Evolutionary conservation across 2,888 invertebrate genomes (phyloP), one percentile per base, ranked within the genome.

Genomic region (Tetranychus truncatus): DNA sequence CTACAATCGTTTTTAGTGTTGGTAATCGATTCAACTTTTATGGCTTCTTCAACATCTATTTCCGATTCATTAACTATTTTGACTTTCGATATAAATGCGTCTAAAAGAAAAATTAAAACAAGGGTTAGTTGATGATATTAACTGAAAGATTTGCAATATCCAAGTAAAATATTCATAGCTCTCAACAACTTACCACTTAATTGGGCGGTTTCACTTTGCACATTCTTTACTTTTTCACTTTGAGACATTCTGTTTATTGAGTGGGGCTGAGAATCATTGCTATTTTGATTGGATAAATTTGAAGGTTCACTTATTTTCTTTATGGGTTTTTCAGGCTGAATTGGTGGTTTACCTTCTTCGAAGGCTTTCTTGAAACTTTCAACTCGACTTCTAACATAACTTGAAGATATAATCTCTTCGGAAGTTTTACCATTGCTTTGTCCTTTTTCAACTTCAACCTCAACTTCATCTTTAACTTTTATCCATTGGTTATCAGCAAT

Each of bases 271-370:
- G 55, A 15, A 15, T 55, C 55, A 55, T 55, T 55, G 55, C 7
- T 55, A 55, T 55, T 55, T 55, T 55, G 55, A 15, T 55, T 55
- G 15, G 55, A 55, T 55, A 55, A 55, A 15, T 15, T 55, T 55
- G 15, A 15, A 15, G 55, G 55, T 15, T 55, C 55, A 15, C 55
- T 9, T 15, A 55, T 55, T 55, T 55, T 55, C 20, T 21, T 69
- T 24, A 24, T 20, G 6, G 69, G 69, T 69, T 24, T 69, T 69
- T 69, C 69, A 9, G 34, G 11, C 21, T 20, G 11, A 21, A 69
- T 69, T 9, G 69, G 69, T n/a, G 69, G 69, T 69, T 69, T 69
- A 69, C 69, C 69, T 69, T 69, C 69, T 69, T 69, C 69, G 69
- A 69, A 69, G 11, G 69, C 69, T 69, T 69, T 69, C 69, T 69